These are phyloP conservation scores for Anser brachyrhynchus DNA, from an alignment of 2,113 vertebrate species.

Conservation along the genomic window DNA sequence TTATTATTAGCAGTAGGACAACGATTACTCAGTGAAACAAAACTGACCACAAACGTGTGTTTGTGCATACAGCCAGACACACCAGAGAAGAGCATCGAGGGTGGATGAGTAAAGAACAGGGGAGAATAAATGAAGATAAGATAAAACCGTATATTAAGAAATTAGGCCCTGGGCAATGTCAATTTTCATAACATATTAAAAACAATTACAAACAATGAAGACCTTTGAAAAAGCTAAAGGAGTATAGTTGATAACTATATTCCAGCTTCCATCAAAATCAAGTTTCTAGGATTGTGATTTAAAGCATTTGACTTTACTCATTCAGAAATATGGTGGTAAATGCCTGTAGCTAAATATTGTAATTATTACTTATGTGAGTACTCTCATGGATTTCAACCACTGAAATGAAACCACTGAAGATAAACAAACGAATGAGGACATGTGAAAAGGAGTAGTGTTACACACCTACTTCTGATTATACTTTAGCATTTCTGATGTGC, in stretches of 20 bases:
- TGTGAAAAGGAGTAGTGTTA: neutral
- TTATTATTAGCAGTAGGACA: neutral
- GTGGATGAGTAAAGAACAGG: neutral
- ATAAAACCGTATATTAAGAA: neutral
- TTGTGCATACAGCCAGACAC: neutral
- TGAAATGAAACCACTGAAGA: neutral
- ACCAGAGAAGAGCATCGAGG: neutral
- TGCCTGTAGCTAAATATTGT: neutral
- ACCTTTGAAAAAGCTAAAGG: constrained; percentile 34
- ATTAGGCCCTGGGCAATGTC: neutral
- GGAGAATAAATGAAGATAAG: neutral
- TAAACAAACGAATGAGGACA: neutral
- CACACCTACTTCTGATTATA: neutral
- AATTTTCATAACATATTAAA: constrained; percentile 29
- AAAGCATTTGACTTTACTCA: neutral
- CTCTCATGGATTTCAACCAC: neutral
- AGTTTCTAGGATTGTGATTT: constrained; percentile 14
- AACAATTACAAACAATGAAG: constrained; percentile 34
- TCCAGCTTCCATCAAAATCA: constrained; percentile 20
- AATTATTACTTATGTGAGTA: neutral
- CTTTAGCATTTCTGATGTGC: neutral
- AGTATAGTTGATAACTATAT: constrained; percentile 26
- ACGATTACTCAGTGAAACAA: neutral
- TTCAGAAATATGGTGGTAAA: neutral
- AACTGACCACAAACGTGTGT: neutral